Evolutionary conservation across 2,113 vertebrate species (phyloP).

Genomic region (Oostethus manadensis): DNA sequence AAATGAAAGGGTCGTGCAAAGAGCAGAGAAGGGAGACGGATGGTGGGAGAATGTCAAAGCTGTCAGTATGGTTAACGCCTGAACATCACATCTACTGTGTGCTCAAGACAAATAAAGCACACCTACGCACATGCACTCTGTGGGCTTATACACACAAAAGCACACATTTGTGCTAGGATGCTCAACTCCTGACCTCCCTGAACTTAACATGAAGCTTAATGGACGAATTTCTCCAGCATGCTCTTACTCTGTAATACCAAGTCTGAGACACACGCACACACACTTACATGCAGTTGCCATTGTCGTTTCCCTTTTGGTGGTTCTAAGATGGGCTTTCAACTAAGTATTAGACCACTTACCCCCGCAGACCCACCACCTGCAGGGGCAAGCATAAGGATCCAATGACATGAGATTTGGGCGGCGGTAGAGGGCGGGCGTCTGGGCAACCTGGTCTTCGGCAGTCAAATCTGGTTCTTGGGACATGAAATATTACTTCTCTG

Average conservation of each 20-base stretch:
- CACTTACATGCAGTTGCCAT: slow-evolving; percentile 32
- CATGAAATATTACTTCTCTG: too few species aligned
- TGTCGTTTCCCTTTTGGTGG: slow-evolving; percentile 10
- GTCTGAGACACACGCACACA: slow-evolving; percentile 39
- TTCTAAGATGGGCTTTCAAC: slow-evolving; percentile 8
- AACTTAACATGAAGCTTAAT: slow-evolving; percentile 8
- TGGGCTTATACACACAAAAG: not conserved
- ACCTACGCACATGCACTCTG: slow-evolving; percentile 13
- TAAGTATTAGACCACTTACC: too few species aligned
- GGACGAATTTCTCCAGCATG: too few species aligned
- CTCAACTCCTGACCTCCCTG: slow-evolving; percentile 5
- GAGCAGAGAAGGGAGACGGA: slow-evolving; percentile 37
- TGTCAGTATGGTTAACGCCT: slow-evolving; percentile 24
- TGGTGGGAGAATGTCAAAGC: slow-evolving; percentile 22
- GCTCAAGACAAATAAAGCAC: slow-evolving; percentile 19
- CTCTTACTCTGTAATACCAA: slow-evolving; percentile 25
- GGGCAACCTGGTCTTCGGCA: too few species aligned
- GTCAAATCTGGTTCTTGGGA: too few species aligned
- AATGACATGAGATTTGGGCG: too few species aligned
- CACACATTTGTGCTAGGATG: slow-evolving; percentile 1
- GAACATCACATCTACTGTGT: slow-evolving; percentile 24
- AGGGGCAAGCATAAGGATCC: too few species aligned
- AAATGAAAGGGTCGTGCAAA: slow-evolving; percentile 48
- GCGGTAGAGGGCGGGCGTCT: too few species aligned
- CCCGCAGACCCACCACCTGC: too few species aligned